Evolutionary conservation across 2,888 invertebrate species (phyloP), one percentile per base, ranked within the genome.

Genomic region (Strigamia crassipes): DNA sequence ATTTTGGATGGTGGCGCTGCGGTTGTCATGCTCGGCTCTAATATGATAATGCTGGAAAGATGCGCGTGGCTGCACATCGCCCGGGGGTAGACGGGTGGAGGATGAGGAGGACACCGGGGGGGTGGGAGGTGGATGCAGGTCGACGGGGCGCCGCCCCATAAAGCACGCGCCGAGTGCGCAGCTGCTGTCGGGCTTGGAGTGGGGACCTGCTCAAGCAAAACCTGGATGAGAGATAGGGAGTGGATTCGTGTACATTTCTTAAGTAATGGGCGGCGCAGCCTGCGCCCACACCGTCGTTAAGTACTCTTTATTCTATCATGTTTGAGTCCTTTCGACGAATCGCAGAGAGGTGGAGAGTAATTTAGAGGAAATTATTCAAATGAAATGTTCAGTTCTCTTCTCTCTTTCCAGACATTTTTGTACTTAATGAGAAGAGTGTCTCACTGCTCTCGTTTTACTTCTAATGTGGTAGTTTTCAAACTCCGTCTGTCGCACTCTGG

Each of bases 111-210:
- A 41, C 78, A 42, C 42, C 31, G 6, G 38, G 42, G 38, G 78
- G 78, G n/a, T 38, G 23, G 78, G 78, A 78, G 42, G 38, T 78
- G 78, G 42, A 38, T 38, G 41, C 78, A 78, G 78, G 78, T 78
- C 78, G 78, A 42, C 42, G 41, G 78, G 78, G 78, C 78, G 78
- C 38, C 78, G 78, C 78, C 78, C 38, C 78, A 78, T 78, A 78
- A 78, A 78, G 78, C 78, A 78, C 78, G 78, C 73, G 73, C 73
- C 73, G 73, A 73, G 73, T 73, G 73, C 73, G 73, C 73, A 73
- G 73, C 73, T 73, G 73, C 73, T 38, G 78, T 78, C 41, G 78
- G 41, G 31, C 31, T 73, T 31, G 73, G 73, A 73, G 73, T 31
- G 73, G 73, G 73, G 73, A 73, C 73, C 73, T 73, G 73, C 73